These are phyloP conservation scores for Calephelis virginiensis DNA, from an alignment of 1,140 invertebrate genomes.

Conservation along the genomic window DNA sequence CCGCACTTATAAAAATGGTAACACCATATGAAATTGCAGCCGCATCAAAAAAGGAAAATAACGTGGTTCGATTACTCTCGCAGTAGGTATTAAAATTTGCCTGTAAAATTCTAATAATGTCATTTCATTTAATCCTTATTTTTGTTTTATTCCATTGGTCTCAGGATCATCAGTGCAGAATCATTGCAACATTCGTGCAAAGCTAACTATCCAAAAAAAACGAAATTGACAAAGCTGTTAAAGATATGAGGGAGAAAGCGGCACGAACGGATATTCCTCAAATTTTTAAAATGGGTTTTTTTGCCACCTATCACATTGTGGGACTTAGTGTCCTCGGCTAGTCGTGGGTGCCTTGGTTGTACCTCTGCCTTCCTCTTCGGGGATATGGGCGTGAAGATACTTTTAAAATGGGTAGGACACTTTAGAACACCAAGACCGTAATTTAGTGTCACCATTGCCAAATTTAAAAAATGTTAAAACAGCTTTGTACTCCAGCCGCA, in stretches of 20 bases:
- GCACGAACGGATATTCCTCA: background rate
- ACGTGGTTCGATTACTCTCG: too few relatives aligned
- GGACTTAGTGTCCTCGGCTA: too few relatives aligned
- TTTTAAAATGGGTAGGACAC: background rate
- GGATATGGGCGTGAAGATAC: too few relatives aligned
- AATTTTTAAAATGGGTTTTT: too few relatives aligned
- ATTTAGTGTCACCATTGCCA: background rate
- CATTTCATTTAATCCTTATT: background rate
- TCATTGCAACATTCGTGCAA: background rate
- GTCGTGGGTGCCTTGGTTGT: too few relatives aligned
- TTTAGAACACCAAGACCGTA: background rate
- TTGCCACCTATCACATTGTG: too few relatives aligned
- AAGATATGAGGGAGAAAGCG: background rate
- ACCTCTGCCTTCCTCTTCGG: too few relatives aligned
- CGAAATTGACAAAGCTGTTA: background rate
- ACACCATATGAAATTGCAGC: too few relatives aligned
- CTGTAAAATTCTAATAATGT: too few relatives aligned
- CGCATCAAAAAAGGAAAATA: too few relatives aligned
- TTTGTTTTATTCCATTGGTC: background rate
- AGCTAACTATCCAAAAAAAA: background rate
- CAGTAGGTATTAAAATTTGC: too few relatives aligned
- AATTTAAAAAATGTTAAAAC: slow-evolving; percentile 2
- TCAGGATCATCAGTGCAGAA: background rate
- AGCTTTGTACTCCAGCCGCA: background rate
- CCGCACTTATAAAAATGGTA: too few relatives aligned